phyloP scores from a whole-genome alignment of 2,888 invertebrate genomes.

The Temnothorax ravouxi region DNA sequence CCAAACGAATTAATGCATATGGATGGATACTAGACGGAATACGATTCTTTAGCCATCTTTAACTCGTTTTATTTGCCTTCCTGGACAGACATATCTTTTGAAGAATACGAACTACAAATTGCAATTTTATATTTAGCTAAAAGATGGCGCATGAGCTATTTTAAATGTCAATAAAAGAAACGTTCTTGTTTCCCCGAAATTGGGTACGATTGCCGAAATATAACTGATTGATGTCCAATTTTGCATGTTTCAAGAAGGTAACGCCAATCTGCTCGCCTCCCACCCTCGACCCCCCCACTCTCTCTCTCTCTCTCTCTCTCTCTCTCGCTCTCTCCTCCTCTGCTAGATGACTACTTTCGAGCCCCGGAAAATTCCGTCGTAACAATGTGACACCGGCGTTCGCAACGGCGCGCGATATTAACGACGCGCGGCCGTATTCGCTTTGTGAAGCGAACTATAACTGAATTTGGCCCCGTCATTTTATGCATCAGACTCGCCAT shows the following conservation, averaged over 20 bases:
- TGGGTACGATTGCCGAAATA: background rate
- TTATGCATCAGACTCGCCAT: constrained; percentile 86
- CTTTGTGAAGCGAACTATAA: constrained; percentile 86
- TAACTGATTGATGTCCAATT: background rate
- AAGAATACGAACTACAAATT: background rate
- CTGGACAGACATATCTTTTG: background rate
- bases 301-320: background rate
- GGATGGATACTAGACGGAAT: constrained; percentile 19
- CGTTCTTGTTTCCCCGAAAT: background rate
- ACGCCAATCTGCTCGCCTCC: constrained; percentile 19
- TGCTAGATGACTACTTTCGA: constrained; percentile 64
- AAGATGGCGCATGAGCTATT: background rate
- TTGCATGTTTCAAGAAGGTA: background rate
- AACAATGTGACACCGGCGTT: constrained; percentile 75
- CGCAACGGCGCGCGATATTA: constrained; percentile 81
- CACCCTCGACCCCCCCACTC: background rate
- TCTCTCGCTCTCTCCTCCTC: constrained; percentile 19
- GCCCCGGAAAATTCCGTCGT: constrained; percentile 71
- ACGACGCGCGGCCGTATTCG: constrained; percentile 82
- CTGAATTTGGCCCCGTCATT: constrained; percentile 85
- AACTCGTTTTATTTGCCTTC: background rate
- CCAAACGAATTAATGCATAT: constrained; percentile 48
- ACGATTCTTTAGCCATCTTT: constrained; percentile 8
- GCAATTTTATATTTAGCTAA: background rate
- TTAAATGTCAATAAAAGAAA: background rate